phyloP scores from a whole-genome alignment of 2,113 vertebrate genomes.

The Myocastor coypus region DNA sequence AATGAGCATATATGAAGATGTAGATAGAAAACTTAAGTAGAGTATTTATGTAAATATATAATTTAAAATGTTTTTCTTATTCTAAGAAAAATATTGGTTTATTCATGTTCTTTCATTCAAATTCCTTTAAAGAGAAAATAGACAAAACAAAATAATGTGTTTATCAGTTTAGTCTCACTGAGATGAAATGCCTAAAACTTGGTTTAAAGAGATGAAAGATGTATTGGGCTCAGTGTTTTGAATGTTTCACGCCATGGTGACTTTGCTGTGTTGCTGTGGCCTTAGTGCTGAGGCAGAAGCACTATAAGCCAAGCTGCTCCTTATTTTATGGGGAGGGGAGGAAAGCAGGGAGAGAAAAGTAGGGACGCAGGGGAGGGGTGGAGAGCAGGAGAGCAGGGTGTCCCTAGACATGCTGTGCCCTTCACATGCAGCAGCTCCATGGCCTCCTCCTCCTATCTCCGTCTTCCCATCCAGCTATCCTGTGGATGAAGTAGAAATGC shows the following conservation, averaged over 20 bases:
- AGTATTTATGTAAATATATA: neutral
- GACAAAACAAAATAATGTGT: neutral
- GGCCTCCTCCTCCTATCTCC: no score
- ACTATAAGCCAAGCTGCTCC: neutral
- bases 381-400: no score
- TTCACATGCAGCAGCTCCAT: neutral
- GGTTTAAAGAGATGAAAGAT: neutral
- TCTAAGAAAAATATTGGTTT: neutral
- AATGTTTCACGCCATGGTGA: neutral
- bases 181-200: neutral
- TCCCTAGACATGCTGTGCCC: neutral
- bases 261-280: neutral
- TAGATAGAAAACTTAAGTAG: neutral
- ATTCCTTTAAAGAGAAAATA: neutral
- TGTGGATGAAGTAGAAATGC: neutral
- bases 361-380: fast-evolving
- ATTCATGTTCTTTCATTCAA: neutral
- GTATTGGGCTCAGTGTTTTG: neutral
- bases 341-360: fast-evolving
- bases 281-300: neutral
- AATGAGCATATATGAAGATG: neutral
- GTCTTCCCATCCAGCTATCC: neutral
- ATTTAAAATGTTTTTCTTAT: neutral
- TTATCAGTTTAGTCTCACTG: neutral
- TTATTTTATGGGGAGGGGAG: no score